Percentiles rank a stretch among this genome's conserved stretches.
These are phyloP conservation scores for Drosophila longiperda DNA, from an alignment of 2,888 invertebrate genomes.

Conservation along the genomic window DNA sequence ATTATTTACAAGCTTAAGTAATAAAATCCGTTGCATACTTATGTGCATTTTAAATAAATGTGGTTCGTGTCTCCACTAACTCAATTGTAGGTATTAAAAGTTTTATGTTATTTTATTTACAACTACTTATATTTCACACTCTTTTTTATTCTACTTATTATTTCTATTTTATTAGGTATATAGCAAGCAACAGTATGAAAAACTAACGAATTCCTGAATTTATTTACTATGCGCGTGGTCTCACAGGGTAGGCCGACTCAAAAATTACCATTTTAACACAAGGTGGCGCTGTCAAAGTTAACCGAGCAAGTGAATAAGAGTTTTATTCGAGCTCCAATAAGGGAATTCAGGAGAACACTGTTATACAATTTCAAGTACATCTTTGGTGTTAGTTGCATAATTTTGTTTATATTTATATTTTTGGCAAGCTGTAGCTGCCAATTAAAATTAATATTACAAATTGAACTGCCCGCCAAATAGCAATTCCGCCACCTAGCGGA, in stretches of 20 bases:
- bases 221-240: neutral
- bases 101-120: no score
- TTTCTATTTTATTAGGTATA: neutral
- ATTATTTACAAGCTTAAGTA: no score
- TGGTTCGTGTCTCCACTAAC: constrained; percentile 11
- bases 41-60: neutral
- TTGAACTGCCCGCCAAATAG: neutral
- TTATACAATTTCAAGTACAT: neutral
- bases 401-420: neutral
- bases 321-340: neutral
- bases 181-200: neutral
- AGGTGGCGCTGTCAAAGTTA: neutral
- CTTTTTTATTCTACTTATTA: neutral
- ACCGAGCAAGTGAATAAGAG: neutral
- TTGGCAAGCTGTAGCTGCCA: neutral
- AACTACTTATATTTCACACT: neutral
- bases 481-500: neutral
- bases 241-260: neutral
- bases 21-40: neutral
- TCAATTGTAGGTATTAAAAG: no score
- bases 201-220: neutral
- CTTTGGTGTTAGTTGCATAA: neutral
- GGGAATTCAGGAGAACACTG: neutral
- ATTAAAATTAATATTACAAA: neutral
- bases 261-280: neutral